Percentiles rank a stretch among this genome's conserved stretches.
Conservation (phyloP, 2,113 vertebrate species). For the Neotragus moschatus region DNA sequence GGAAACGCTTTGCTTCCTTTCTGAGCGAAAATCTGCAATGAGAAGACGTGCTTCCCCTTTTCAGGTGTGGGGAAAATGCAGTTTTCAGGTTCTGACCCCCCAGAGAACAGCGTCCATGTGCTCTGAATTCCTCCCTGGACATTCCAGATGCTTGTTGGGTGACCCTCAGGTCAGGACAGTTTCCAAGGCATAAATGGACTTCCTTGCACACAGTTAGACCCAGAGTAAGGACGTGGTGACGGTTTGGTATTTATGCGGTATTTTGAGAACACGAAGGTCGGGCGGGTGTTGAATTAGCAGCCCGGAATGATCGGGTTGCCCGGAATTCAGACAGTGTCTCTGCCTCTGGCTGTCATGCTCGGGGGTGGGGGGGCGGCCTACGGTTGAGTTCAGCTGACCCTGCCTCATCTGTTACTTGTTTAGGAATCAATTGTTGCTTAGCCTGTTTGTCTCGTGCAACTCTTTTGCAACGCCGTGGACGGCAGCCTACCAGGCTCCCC, state of each 20-base stretch:
- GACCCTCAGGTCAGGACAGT: neutral
- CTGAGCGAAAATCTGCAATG: neutral
- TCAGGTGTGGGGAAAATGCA: neutral
- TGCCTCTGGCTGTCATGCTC: accelerated
- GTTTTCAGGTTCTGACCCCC: neutral
- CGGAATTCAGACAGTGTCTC: neutral
- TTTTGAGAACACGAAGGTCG: neutral
- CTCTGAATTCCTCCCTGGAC: neutral
- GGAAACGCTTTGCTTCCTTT: neutral
- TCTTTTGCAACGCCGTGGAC: neutral
- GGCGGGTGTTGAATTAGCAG: neutral
- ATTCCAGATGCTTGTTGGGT: neutral
- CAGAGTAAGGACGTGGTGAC: neutral
- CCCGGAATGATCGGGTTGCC: neutral
- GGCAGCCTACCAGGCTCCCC: neutral
- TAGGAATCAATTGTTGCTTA: neutral
- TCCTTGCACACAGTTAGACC: neutral
- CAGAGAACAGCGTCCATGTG: neutral
- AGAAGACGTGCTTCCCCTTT: neutral
- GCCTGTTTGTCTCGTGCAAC: neutral
- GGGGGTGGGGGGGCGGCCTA: too few species aligned
- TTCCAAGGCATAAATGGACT: neutral
- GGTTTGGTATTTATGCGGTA: neutral
- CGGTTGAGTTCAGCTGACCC: neutral
- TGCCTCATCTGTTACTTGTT: neutral